Evolutionary conservation across 1,140 invertebrate genomes (phyloP).

Genomic region (Agrypnia vestita): DNA sequence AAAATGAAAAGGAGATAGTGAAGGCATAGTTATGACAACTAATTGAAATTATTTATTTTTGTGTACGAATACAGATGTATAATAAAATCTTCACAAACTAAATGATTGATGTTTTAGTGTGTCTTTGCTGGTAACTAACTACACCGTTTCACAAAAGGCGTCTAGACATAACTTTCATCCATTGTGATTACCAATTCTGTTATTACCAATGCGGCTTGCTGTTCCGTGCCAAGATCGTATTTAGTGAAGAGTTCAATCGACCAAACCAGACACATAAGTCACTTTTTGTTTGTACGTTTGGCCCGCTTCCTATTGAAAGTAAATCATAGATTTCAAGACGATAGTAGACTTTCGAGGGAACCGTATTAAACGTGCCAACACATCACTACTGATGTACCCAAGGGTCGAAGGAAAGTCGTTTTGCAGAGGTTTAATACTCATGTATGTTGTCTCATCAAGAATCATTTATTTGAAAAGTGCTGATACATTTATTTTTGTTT

Average conservation of each 20-base stretch:
- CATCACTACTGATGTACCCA: not conserved
- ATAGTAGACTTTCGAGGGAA: not conserved
- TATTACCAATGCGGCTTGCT: slow-evolving; percentile 22
- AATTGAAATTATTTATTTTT: too few species aligned
- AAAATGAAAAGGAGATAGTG: too few species aligned
- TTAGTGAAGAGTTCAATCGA: slow-evolving; percentile 57
- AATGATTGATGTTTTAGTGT: too few species aligned
- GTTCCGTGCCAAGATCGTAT: slow-evolving; percentile 10
- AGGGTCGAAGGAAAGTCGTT: not conserved
- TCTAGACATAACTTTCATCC: slow-evolving; percentile 19
- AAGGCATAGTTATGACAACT: too few species aligned
- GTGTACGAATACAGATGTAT: too few species aligned
- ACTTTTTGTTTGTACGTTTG: slow-evolving; percentile 54
- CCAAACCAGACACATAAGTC: slow-evolving; percentile 61
- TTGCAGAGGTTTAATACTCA: too few species aligned
- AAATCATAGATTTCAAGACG: slow-evolving; percentile 54
- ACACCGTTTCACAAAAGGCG: not conserved
- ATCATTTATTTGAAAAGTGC: too few species aligned
- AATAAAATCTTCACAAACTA: too few species aligned
- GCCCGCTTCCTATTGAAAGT: slow-evolving; percentile 43
- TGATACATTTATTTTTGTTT: too few species aligned
- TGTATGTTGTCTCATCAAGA: too few species aligned
- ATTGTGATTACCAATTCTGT: slow-evolving; percentile 12
- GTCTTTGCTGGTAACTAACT: too few species aligned
- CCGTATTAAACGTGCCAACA: slow-evolving; percentile 15